Evolutionary conservation across 1,140 invertebrate genomes (phyloP).

Genomic region (Rhopalosiphum maidis): DNA sequence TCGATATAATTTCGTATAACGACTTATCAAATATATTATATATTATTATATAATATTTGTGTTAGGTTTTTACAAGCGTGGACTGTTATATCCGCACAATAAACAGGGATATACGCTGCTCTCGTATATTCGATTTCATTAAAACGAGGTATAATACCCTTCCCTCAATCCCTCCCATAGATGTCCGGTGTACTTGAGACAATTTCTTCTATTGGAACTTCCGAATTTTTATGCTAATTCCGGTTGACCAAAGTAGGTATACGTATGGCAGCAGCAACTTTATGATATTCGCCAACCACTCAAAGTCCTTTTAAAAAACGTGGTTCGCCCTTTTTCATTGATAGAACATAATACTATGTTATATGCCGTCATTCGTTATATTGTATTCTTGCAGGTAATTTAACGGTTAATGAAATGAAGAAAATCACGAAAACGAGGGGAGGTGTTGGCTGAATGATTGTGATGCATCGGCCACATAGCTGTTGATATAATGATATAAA

Average conservation of each 20-base stretch:
- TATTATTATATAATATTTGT: not conserved
- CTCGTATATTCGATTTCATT: not conserved
- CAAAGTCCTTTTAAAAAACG: not conserved
- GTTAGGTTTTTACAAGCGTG: not conserved
- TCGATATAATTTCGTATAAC: no score
- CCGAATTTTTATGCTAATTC: not conserved
- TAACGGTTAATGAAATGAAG: not conserved
- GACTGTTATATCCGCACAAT: not conserved
- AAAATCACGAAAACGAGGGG: not conserved
- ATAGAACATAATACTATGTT: no score
- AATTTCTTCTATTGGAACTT: no score
- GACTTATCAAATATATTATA: no score
- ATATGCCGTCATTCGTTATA: no score
- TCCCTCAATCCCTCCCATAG: not conserved
- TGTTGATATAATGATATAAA: not conserved
- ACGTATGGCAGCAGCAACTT: not conserved
- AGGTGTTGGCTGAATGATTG: no score
- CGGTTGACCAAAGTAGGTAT: not conserved
- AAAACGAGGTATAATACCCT: not conserved
- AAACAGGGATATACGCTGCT: not conserved
- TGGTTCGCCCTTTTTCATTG: not conserved
- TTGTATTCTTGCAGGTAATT: not conserved
- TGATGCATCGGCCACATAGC: not conserved
- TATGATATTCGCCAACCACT: not conserved
- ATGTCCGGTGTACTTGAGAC: not conserved